Evolutionary conservation across 1,140 invertebrate genomes (phyloP), one percentile per base, ranked within the genome.

Genomic region (Uloborus diversus): DNA sequence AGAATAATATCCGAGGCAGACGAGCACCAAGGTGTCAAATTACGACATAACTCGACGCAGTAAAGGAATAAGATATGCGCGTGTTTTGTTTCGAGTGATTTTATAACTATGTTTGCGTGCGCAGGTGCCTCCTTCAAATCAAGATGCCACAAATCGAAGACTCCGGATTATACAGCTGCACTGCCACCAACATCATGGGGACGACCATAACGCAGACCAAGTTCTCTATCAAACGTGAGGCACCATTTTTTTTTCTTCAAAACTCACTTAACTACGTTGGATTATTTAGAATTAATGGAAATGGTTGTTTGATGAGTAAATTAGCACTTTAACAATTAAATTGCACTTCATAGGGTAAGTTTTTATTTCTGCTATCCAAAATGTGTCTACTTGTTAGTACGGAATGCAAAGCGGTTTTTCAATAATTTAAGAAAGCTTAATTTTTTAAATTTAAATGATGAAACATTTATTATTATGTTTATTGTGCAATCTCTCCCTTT

Each of bases 151-250:
- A 53, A 20, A 30, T 20, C 3, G 92, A 93, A 82, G 98, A 99
- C 87, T 96, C 95, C 79, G 98, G 97, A 78, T 96, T 94, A 86
- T 99, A 99, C 87, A 91, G 90, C 37, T 99, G 97, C 86, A 90
- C 94, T 9, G 97, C 97, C 11, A 93, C 91, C 49, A 99, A 99
- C 87, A 89, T 90, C 25, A 93, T 98, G 81, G 98, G 98, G 83
- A 91, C 91, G 20, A 95, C 97, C 84, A 96, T 98, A 89, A 98
- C 96, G 3, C 92, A 91, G 59, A 97, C 96, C 87, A 94, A 97
- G 80, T 94, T 99, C 47, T 96, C 96, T 84, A 96, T 99, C 84
- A 96, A 99, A 93, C 95, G 96, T 94, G 89, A 86, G 85, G 20
- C 17, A 53, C 13, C 7, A 53, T 53, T 14, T 42, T 9, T 42